Evolutionary conservation across 2,888 invertebrate species (phyloP).

Genomic region (Lithophane semibrunnea): DNA sequence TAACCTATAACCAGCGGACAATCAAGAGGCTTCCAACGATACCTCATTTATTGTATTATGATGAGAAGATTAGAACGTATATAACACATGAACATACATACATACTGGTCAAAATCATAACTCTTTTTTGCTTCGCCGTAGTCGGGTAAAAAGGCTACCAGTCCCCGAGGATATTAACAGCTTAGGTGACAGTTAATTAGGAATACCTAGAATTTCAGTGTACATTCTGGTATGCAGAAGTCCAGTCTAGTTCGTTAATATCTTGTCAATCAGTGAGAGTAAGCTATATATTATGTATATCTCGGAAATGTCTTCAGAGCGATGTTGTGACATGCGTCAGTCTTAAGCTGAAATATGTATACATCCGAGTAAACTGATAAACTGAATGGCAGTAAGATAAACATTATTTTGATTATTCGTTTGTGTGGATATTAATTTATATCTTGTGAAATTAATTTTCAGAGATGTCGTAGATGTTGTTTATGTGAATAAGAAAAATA

Average conservation of each 20-base stretch:
- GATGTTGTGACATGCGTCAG: slow-evolving; percentile 23
- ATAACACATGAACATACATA: too few species aligned
- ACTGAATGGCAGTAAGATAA: not conserved
- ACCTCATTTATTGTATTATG: too few species aligned
- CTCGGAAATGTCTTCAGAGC: not conserved
- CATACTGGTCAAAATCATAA: too few species aligned
- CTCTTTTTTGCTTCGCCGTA: too few species aligned
- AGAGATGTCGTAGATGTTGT: not conserved
- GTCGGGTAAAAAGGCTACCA: not conserved
- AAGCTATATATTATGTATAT: not conserved
- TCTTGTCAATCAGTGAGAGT: slow-evolving; percentile 33
- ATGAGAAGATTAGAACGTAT: too few species aligned
- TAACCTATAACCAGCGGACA: too few species aligned
- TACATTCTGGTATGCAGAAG: slow-evolving; percentile 21
- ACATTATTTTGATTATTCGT: not conserved
- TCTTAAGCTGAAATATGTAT: slow-evolving; percentile 2
- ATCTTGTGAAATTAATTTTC: not conserved
- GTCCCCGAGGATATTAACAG: not conserved
- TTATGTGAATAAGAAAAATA: not conserved
- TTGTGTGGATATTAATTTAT: not conserved
- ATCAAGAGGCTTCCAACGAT: too few species aligned
- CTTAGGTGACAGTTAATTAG: slow-evolving; percentile 9
- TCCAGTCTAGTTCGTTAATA: slow-evolving; percentile 1
- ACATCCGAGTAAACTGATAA: not conserved
- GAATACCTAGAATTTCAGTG: slow-evolving; percentile 33